Base-by-base conservation (phyloP, 2,113 vertebrate species). In the Syrmaticus mikado region DNA sequence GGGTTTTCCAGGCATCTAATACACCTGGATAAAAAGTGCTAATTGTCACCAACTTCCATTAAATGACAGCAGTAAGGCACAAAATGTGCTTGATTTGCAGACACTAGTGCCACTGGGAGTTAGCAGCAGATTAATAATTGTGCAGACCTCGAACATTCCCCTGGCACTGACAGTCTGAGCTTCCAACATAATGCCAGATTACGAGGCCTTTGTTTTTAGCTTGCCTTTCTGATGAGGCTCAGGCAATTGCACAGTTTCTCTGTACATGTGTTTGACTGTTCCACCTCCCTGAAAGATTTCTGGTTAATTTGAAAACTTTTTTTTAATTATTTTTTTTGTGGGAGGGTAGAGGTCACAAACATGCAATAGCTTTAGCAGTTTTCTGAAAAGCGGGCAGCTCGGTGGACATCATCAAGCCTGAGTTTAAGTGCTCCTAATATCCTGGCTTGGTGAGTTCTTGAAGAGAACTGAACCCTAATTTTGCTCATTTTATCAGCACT, bases 41-140 rank as follows among this genome's bases (percentile, higher is more conserved):
- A 94, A 92, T 91, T 96, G 94, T 84, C 92, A 95, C 92, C 62
- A 91, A 40, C 87, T 94, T 91, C 76, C 80, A 92, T 53, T 81
- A 65, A 96, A 90, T 74, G 82, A 92, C 93, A 95, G 82, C 85
- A 91, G 62, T 90, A 97, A 97, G 93, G 95, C 92, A 97, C 96
- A 84, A 95, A 94, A 90, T 86, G 88, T 41, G 70, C 93, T 95
- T 48, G 58, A 88, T 90, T 86, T 96, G 92, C 90, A 94, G 92
- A 95, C 46, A 2, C 66, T 66, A 55, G 72, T 74, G 82, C 93
- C 85, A 81, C 58, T 75, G 90, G 90, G 94, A 95, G 61, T 78
- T 93, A 86, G 66, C 73, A 84, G 90, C 30, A 73, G 94, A 92
- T 92, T 92, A 90, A 83, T 95, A 91, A 94, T 50, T 92, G 82